These are phyloP conservation scores for Noctua fimbriata DNA, from an alignment of 2,888 invertebrate species.

Conservation along the genomic window DNA sequence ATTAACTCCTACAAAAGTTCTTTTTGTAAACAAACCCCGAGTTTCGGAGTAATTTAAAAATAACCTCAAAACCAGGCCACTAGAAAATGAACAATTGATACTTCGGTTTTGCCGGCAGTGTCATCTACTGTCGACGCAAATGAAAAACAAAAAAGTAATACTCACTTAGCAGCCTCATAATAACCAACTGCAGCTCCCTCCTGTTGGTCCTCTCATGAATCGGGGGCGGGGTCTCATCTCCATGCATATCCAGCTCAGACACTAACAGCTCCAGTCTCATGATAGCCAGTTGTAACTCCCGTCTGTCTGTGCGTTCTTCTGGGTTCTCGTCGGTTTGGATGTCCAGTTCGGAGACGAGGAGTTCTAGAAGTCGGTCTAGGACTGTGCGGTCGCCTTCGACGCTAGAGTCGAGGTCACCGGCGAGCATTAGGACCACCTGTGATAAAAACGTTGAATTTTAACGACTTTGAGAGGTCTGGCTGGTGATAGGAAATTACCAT, in stretches of 20 bases:
- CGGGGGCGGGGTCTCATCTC: constrained; percentile 84
- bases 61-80: too few relatives aligned
- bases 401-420: constrained; percentile 96
- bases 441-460: not conserved
- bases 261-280: constrained; percentile 94
- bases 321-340: constrained; percentile 89
- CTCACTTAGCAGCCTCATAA: constrained; percentile 96
- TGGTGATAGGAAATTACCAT: not conserved
- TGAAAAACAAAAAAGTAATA: constrained; percentile 60
- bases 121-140: not conserved
- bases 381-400: constrained; percentile 95
- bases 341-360: constrained; percentile 93
- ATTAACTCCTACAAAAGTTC: too few relatives aligned
- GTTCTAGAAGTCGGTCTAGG: constrained; percentile 93
- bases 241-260: constrained; percentile 92
- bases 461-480: not conserved
- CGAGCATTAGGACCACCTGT: constrained; percentile 96
- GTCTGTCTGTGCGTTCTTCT: constrained; percentile 92
- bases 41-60: too few relatives aligned
- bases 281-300: constrained; percentile 97
- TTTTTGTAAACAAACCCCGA: too few relatives aligned
- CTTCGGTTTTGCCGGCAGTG: not conserved
- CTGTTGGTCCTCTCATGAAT: constrained; percentile 92
- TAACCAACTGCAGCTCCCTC: constrained; percentile 96
- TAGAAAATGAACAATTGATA: too few relatives aligned